Evolutionary conservation across 2,113 vertebrate species (phyloP), one percentile per base, ranked within the genome.

Genomic region (Misgurnus mizolepis): DNA sequence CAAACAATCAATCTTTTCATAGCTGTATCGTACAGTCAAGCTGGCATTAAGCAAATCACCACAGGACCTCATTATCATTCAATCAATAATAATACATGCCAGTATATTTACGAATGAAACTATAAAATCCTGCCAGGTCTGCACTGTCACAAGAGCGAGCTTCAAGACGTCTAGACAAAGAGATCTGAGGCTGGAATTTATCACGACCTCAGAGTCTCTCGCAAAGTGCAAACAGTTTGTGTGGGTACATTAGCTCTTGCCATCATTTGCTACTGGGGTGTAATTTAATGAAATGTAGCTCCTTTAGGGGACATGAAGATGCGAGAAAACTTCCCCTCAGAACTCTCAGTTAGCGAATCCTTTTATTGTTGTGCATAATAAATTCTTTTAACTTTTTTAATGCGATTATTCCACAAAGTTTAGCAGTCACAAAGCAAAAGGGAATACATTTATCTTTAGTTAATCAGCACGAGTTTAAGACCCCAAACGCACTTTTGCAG

Each of bases 381-480:
- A 87, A 75, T 82, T 74, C 14, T 71, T 76, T 70, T 50, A 53
- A 65, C 65, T 75, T 82, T 76, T 72, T 76, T 79, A 86, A 87
- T 74, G 69, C 34, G 40, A 81, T 78, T 76, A 80, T 83, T 80
- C 62, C 60, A 67, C 80, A 67, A 58, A 84, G 49, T 80, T 85
- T 75, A 70, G 69, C 49, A 71, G 71, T 10, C 64, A 76, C 17
- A 45, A 70, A 62, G 45, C 69, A 65, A 58, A 68, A 43, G 73
- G 60, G 58, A 83, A 73, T 60, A 74, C 41, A 75, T 86, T 80
- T 68, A 74, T 86, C 86, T 86, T 40, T 67, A 61, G 75, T 76
- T 88, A 89, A 89, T 89, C 82, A 84, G 40, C 80, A 60, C 14
- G 55, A 61, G 56, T 61, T 78, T 87, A 12, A 17, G 80, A 76